These are phyloP conservation scores for Stomorhina lunata DNA, from an alignment of 2,888 invertebrate genomes.

Conservation along the genomic window DNA sequence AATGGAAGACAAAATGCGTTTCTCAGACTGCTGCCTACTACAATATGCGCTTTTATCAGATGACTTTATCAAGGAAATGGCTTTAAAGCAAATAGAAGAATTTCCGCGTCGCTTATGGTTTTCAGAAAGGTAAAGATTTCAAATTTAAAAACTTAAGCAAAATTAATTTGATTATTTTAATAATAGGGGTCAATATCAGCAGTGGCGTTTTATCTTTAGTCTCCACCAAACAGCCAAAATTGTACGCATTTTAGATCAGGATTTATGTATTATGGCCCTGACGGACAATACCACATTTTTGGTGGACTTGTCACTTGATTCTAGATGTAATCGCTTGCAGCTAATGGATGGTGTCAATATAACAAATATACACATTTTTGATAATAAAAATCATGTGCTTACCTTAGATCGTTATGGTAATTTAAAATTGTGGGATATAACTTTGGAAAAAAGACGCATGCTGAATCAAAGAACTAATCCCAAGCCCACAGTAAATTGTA, in stretches of 20 bases:
- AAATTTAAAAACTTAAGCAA: neutral
- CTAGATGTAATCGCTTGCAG: conserved; percentile 71
- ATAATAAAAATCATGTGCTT: conserved; percentile 73
- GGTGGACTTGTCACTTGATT: conserved; percentile 76
- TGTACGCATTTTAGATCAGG: conserved; percentile 73
- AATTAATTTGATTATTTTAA: neutral
- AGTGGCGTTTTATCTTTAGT: conserved; percentile 77
- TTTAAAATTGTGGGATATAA: conserved; percentile 76
- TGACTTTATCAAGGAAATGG: conserved; percentile 72
- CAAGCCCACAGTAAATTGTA: conserved; percentile 37
- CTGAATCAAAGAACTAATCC: conserved; percentile 62
- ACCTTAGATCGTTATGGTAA: conserved; percentile 75
- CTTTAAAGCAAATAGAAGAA: conserved; percentile 72
- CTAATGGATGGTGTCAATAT: conserved; percentile 69
- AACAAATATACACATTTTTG: conserved; percentile 72
- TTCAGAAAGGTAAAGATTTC: conserved; percentile 72
- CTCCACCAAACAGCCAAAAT: conserved; percentile 72
- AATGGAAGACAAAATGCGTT: conserved; percentile 76
- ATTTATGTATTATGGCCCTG: conserved; percentile 75
- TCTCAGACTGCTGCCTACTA: conserved; percentile 74
- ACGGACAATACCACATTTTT: conserved; percentile 72
- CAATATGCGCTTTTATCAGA: conserved; percentile 76
- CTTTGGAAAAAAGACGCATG: conserved; percentile 70
- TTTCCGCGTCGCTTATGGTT: conserved; percentile 77
- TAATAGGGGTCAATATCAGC: conserved; percentile 77